phyloP scores from a whole-genome alignment of 2,888 invertebrate species.

The Coronaproctus castanopsis region DNA sequence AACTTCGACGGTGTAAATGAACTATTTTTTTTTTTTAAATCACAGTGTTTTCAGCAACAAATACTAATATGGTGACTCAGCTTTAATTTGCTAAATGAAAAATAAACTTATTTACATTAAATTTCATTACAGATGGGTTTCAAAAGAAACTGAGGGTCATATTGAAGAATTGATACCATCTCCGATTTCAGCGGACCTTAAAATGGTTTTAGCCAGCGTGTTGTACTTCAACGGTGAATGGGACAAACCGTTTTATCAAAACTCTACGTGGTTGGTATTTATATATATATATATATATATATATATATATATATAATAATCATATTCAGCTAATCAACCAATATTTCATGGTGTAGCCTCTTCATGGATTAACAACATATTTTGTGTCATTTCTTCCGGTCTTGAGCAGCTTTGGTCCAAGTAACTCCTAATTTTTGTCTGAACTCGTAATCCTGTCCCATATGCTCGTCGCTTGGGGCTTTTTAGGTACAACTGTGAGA shows the following conservation, averaged over 20 bases:
- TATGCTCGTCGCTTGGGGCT: no score
- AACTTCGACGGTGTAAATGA: no score
- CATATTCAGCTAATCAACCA: no score
- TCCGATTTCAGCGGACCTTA: conserved; percentile 34
- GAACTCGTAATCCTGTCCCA: no score
- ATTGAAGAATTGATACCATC: conserved; percentile 37
- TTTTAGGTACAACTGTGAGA: no score
- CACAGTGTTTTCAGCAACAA: no score
- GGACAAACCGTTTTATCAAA: conserved; percentile 39
- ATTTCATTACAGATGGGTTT: conserved; percentile 33
- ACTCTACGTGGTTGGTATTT: conserved; percentile 34
- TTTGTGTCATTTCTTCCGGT: no score
- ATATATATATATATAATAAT: neutral
- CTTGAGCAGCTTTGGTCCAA: neutral
- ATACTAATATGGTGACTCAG: no score
- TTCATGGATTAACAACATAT: no score
- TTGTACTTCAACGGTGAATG: conserved; percentile 52
- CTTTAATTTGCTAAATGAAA: no score
- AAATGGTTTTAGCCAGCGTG: conserved; percentile 42
- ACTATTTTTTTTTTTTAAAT: no score
- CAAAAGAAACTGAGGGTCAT: conserved; percentile 37
- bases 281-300: neutral
- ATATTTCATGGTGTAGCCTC: no score
- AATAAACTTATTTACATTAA: neutral
- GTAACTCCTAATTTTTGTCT: neutral